Evolutionary conservation across 2,888 invertebrate genomes (phyloP).

Genomic region (Malthinus seriepunctatus): DNA sequence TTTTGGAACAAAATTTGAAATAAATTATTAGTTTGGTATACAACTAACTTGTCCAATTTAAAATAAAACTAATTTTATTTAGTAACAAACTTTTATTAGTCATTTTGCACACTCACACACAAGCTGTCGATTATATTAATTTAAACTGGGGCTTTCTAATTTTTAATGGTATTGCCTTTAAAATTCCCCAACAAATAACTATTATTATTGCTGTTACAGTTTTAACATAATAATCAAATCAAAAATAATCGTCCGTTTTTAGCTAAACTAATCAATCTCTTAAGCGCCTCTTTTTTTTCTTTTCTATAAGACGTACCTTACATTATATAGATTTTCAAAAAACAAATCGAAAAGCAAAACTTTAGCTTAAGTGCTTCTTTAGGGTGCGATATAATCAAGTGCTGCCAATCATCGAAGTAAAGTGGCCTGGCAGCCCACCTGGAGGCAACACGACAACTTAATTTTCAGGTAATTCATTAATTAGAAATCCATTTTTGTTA

Average conservation of each 20-base stretch:
- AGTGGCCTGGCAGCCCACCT: conserved; percentile 35
- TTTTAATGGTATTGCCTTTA: conserved; percentile 8
- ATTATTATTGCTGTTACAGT: conserved; percentile 9
- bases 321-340: neutral
- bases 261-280: conserved; percentile 4
- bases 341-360: conserved; percentile 9
- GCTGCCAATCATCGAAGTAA: conserved; percentile 34
- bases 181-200: neutral
- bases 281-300: neutral
- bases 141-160: conserved; percentile 10
- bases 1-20: neutral
- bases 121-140: conserved; percentile 5
- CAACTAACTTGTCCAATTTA: conserved; percentile 4
- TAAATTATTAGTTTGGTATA: conserved; percentile 5
- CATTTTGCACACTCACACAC: neutral
- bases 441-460: conserved; percentile 32
- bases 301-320: no score
- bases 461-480: conserved; percentile 35
- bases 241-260: conserved; percentile 9
- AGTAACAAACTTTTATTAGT: neutral
- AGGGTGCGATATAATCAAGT: conserved; percentile 33
- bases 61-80: conserved; percentile 1
- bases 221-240: conserved; percentile 4
- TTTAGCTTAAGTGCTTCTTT: conserved; percentile 28
- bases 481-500: conserved; percentile 33